phyloP scores from a whole-genome alignment of 2,888 invertebrate species.

The Metallyticus violacea region DNA sequence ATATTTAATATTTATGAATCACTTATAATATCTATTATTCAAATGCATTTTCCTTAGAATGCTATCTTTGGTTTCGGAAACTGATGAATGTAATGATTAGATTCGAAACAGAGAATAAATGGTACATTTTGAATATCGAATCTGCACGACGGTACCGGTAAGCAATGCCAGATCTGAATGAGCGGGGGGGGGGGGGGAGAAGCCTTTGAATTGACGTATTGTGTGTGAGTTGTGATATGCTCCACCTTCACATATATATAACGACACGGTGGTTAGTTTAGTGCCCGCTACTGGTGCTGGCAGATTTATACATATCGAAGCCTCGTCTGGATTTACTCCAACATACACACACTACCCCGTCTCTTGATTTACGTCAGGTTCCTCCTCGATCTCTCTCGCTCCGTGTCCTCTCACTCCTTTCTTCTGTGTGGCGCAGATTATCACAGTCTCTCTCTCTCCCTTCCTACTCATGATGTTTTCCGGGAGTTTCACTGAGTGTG shows the following conservation, averaged over 20 bases:
- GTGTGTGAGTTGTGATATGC: constrained; percentile 10
- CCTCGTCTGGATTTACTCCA: constrained; percentile 9
- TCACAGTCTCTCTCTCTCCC: not conserved
- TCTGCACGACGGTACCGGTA: no score
- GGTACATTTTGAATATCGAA: no score
- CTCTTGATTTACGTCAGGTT: not conserved
- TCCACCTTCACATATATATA: constrained; percentile 1
- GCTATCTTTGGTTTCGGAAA: no score
- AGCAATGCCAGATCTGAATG: not conserved
- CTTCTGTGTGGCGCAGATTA: not conserved
- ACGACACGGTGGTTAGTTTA: not conserved
- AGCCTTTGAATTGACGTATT: constrained; percentile 11
- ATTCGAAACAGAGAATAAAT: no score
- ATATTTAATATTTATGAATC: no score
- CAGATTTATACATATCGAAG: constrained; percentile 9
- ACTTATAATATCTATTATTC: no score
- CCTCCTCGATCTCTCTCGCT: not conserved
- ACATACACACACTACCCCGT: not conserved
- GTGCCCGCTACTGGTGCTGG: not conserved
- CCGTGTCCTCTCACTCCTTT: no score
- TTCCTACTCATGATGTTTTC: not conserved
- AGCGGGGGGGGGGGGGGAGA: not conserved
- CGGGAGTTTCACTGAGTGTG: not conserved
- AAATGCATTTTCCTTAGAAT: no score
- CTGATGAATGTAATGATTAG: no score